A percentile compares a stretch with the other conserved stretches of the same genome.
phyloP scores from a whole-genome alignment of 2,797 vertebrate species.

The Sebastes dallii region DNA sequence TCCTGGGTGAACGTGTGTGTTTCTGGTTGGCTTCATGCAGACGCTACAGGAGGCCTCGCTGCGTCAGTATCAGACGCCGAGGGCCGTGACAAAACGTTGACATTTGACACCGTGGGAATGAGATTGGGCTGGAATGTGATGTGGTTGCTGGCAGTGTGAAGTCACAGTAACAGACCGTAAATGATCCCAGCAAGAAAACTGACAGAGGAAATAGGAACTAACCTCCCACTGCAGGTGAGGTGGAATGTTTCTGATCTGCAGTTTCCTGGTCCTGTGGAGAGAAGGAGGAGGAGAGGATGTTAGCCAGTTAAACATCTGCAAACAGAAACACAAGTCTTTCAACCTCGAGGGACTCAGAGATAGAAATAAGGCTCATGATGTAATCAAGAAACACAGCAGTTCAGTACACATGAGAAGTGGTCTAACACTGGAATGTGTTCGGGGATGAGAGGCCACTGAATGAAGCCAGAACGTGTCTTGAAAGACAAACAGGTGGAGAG shows the following conservation, averaged over 20 bases:
- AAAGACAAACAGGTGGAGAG: constrained; percentile 14
- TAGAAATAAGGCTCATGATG: background rate
- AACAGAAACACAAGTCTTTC: background rate
- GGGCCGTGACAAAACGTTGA: background rate
- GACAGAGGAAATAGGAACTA: constrained; percentile 59
- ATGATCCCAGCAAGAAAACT: background rate
- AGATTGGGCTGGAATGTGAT: background rate
- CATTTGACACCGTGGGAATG: background rate
- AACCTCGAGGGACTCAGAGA: background rate
- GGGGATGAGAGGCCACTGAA: constrained; percentile 6
- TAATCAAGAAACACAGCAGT: background rate
- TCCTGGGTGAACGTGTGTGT: background rate
- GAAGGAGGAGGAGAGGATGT: constrained; percentile 10
- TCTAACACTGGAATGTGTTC: background rate
- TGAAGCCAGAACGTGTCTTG: constrained; percentile 27
- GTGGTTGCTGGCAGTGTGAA: background rate
- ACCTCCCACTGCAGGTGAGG: constrained; percentile 97
- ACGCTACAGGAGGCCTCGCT: background rate
- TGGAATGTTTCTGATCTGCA: constrained; percentile 96
- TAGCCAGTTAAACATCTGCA: background rate
- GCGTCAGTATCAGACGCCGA: background rate
- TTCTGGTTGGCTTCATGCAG: background rate
- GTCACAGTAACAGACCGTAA: background rate
- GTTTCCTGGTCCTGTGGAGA: constrained; percentile 90
- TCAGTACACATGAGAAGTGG: too few species aligned